Conservation (phyloP, 64 coral and sea anemone species). For the Catalaphyllia jardinei region DNA sequence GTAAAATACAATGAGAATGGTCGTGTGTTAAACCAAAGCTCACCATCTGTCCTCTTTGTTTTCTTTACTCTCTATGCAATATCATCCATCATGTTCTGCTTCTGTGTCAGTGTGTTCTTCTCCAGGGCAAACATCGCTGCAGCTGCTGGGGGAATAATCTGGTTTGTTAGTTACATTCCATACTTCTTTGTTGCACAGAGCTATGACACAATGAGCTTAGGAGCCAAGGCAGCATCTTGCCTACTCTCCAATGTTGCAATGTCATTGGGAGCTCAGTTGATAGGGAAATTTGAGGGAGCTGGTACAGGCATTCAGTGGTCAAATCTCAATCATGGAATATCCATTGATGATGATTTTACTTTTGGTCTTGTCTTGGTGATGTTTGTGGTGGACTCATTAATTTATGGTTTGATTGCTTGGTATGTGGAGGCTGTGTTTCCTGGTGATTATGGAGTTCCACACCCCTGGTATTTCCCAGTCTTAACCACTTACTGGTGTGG, state of each 20-base stretch:
- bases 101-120: constrained; percentile 96
- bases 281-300: constrained; percentile 95
- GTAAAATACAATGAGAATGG: constrained; percentile 90
- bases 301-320: constrained; percentile 91
- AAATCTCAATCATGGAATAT: constrained; percentile 75
- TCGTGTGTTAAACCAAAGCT: constrained; percentile 75
- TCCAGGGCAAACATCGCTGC: constrained; percentile 91
- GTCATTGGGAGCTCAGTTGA: constrained; percentile 78
- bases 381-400: constrained; percentile 70
- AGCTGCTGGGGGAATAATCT: constrained; percentile 88
- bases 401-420: constrained; percentile 95
- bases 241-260: constrained; percentile 83
- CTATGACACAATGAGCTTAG: constrained; percentile 84
- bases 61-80: constrained; percentile 78
- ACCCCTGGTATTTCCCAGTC: constrained; percentile 89
- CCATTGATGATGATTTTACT: constrained; percentile 91
- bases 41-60: constrained; percentile 83
- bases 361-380: constrained; percentile 81
- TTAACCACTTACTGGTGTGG: constrained; percentile 91
- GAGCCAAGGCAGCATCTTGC: constrained; percentile 68
- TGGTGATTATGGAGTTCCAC: constrained; percentile 92
- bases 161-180: constrained; percentile 83
- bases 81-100: constrained; percentile 97
- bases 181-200: constrained; percentile 86
- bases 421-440: constrained; percentile 96